Evolutionary conservation across 2,888 invertebrate species (phyloP).

Genomic region (Gnatocerus cornutus): DNA sequence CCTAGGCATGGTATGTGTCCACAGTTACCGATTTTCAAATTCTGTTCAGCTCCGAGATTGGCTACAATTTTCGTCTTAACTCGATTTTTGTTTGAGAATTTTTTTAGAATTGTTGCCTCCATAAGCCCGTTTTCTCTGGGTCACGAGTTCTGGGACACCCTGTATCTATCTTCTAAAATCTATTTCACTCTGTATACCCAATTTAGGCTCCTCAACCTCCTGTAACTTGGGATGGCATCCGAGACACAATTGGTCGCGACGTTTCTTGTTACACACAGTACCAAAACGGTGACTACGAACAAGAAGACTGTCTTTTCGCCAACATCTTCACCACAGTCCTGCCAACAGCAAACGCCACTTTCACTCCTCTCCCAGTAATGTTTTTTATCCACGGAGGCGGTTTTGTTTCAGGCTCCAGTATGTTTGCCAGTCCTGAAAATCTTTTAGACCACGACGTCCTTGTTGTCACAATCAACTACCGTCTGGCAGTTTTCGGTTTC

Average conservation of each 20-base stretch:
- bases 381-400: neutral
- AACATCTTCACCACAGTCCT: neutral
- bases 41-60: too few relatives aligned
- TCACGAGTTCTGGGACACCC: too few relatives aligned
- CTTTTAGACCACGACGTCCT: neutral
- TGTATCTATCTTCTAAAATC: too few relatives aligned
- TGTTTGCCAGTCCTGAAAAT: neutral
- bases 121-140: too few relatives aligned
- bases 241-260: neutral
- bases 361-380: neutral
- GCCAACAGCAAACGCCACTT: neutral
- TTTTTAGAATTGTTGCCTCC: too few relatives aligned
- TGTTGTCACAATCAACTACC: neutral
- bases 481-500: conserved; percentile 48
- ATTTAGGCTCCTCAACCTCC: conserved; percentile 40
- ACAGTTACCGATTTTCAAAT: too few relatives aligned
- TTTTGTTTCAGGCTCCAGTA: neutral
- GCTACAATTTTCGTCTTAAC: too few relatives aligned
- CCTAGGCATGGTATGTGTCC: too few relatives aligned
- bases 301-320: neutral
- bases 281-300: neutral
- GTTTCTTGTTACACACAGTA: too few relatives aligned
- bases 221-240: neutral
- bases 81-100: too few relatives aligned
- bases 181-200: too few relatives aligned